Base-by-base conservation (phyloP, 53 echinoderm and acorn worm genomes). In the Paelopatides confundens region DNA sequence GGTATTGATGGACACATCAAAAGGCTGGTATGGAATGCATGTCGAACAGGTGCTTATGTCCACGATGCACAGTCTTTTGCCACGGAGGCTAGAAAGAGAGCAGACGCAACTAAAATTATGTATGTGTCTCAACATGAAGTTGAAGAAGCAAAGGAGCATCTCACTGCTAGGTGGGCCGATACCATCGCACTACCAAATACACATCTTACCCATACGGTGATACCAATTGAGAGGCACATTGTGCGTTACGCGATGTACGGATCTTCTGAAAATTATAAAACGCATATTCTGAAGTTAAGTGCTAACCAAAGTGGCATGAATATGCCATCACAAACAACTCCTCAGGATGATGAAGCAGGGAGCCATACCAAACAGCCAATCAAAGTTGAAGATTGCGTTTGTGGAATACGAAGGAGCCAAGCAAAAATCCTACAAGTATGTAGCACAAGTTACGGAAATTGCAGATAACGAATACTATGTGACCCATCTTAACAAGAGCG, bases 1-100 rank as follows among this genome's bases (percentile, higher is more conserved):
- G 89, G 84, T 1, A 83, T 89, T 48, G 69, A 83, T 29, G 89
- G 89, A 1, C 12, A 54, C 31, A 70, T 84, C 2, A 89, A 89
- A 51, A 30, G 82, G 1, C 32, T 52, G 1, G 89, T 84, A n/a
- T 87, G 34, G 37, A 46, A 15, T 6, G 76, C 77, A 4, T 32
- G 39, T 8, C 51, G 23, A 12, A 18, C 30, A 7, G 87, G 87
- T 15, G 77, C 77, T 1, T 15, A 31, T 87, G 77, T n/a, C n/a
- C 77, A 1, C 4, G 28, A 66, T 66, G 66, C 66, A 27, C 24
- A 10, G 29, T 26, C 66, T 24, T 66, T 66, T 66, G 66, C 66
- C 21, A 12, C 1, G 14, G 66, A 28, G 29, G 66, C 66, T 28
- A 15, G 3, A 28, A 24, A 66, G 66, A 24, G 66, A 66, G 66